Evolutionary conservation across 2,113 vertebrate genomes (phyloP), one percentile per base, ranked within the genome.

Genomic region (Eulacestoma nigropectus): DNA sequence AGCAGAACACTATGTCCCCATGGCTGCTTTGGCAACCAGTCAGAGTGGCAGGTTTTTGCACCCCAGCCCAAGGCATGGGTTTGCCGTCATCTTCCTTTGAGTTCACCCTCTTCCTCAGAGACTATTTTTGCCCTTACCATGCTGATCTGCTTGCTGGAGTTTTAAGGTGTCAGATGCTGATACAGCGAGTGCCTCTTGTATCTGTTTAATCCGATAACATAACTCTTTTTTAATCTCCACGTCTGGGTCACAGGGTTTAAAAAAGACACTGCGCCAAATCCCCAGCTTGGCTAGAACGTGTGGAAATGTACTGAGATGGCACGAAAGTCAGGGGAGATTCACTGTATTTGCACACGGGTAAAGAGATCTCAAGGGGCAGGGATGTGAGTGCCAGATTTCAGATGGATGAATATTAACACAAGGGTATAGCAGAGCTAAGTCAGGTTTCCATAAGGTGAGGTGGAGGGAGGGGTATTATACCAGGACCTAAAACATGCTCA

Each of bases 191-290:
- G 5, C 77, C 84, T 94, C 87, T 73, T 91, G 89, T 96, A 94
- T 95, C 93, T 95, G 52, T 87, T 95, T 96, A 97, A 97, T 97
- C 95, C 95, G 81, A 97, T 97, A 95, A 97, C 80, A 90, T 68
- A 94, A 94, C 91, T 96, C 87, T 90, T 82, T 76, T 86, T 89
- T 96, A 95, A 97, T 96, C 96, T 95, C 94, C 41, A 53, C 0
- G 94, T 97, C 95, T 96, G 91, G 95, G 95, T 96, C 96, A 96
- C 77, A 95, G 94, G 93, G 89, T 96, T 96, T 97, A 96, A 97
- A 97, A 96, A 95, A 96, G 95, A 91, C 87, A 84, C 84, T 57
- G 94, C 95, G 89, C 87, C 96, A 97, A 96, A 97, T 97, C 94
- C 93, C 75, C 73, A 55, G 76, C 95, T 96, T 95, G 94, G 93